These are phyloP conservation scores for Halichondria panicea DNA, from an alignment of 37 sponge, comb jelly and placozoan species.

Conservation along the genomic window DNA sequence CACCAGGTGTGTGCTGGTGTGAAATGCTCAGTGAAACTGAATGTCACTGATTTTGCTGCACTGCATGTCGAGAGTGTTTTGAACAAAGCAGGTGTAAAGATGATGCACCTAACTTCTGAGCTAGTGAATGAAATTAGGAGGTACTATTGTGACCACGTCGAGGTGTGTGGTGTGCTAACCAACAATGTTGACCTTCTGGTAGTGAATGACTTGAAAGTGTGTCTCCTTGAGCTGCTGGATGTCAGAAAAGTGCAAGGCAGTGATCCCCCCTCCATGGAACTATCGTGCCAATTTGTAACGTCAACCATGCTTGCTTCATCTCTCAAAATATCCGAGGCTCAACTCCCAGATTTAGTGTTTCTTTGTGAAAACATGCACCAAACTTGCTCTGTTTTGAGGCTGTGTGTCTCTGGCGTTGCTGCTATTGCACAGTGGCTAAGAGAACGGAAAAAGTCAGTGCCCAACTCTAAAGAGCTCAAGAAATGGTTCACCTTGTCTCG, in stretches of 20 bases:
- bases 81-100: neutral
- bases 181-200: conserved; percentile 43
- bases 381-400: conserved; percentile 14
- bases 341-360: conserved; percentile 48
- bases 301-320: conserved; percentile 9
- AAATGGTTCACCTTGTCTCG: too few relatives aligned
- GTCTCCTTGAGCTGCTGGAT: too few relatives aligned
- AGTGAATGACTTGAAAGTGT: too few relatives aligned
- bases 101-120: conserved; percentile 39
- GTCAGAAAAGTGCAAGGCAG: too few relatives aligned
- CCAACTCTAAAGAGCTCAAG: too few relatives aligned
- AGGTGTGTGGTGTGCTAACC: conserved; percentile 55
- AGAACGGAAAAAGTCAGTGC: neutral
- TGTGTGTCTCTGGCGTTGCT: conserved; percentile 2
- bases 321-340: conserved; percentile 12
- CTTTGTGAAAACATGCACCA: conserved; percentile 70
- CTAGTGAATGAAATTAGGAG: conserved; percentile 10
- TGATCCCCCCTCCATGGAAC: too few relatives aligned
- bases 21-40: neutral
- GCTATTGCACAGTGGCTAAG: conserved; percentile 31
- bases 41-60: neutral
- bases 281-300: conserved; percentile 8
- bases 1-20: conserved; percentile 44
- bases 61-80: conserved; percentile 9
- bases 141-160: conserved; percentile 12